Conservation (phyloP, 1,140 invertebrate species). For the Diplogasteroides magnus region DNA sequence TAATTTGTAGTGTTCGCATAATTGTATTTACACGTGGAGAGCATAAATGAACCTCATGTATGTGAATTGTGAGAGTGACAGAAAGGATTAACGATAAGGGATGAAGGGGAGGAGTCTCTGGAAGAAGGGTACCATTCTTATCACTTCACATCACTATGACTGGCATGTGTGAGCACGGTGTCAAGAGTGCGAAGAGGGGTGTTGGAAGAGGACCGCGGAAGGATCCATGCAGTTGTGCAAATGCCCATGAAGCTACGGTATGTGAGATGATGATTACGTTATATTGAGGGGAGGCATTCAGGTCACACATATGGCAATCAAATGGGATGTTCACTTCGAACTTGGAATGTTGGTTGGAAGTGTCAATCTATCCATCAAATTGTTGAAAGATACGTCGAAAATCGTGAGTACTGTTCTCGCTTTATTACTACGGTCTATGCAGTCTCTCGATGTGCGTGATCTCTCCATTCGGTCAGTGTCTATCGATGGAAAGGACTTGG, state of each 20-base stretch:
- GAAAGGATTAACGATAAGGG: no score
- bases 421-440: no score
- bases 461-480: constrained; percentile 64
- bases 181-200: no score
- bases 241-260: background rate
- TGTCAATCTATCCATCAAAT: constrained; percentile 23
- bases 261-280: background rate
- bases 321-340: constrained; percentile 28
- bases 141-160: no score
- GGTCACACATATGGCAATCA: constrained; percentile 26
- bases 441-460: constrained; percentile 74
- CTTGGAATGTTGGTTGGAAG: constrained; percentile 27
- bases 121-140: no score
- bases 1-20: no score
- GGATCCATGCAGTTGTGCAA: background rate
- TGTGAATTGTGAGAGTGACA: no score
- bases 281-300: background rate
- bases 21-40: no score
- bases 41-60: no score
- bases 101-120: no score
- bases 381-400: constrained; percentile 20
- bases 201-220: background rate
- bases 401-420: constrained; percentile 7
- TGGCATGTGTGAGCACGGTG: no score
- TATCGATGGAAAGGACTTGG: constrained; percentile 57